Evolutionary conservation across 2,888 invertebrate species (phyloP).

Genomic region (Leptinotarsa juncta): DNA sequence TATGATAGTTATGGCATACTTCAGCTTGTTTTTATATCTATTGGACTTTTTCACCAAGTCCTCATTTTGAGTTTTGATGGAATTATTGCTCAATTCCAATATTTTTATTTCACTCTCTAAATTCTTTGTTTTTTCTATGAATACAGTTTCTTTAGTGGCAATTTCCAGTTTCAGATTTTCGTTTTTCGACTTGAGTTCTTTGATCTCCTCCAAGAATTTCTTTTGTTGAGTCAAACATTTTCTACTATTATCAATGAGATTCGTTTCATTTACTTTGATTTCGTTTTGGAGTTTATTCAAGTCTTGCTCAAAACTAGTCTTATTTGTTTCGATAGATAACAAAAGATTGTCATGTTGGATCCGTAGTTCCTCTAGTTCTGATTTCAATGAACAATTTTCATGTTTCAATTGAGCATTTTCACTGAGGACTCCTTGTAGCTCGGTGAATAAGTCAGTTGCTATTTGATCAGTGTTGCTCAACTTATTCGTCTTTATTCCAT

Average conservation of each 20-base stretch:
- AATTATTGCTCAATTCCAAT: neutral
- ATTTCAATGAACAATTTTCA: constrained; percentile 32
- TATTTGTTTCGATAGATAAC: constrained; percentile 28
- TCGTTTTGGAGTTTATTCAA: constrained; percentile 40
- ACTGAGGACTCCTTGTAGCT: constrained; percentile 29
- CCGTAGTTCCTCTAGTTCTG: constrained; percentile 29
- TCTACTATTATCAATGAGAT: constrained; percentile 40
- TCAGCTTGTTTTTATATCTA: constrained; percentile 47
- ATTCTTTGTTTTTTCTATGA: constrained; percentile 11
- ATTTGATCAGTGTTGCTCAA: constrained; percentile 5
- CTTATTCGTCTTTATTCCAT: constrained; percentile 5
- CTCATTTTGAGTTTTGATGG: constrained; percentile 24
- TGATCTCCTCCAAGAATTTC: constrained; percentile 38
- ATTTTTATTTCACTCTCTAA: constrained; percentile 1
- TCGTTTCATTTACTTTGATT: constrained; percentile 35
- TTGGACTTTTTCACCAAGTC: constrained; percentile 36
- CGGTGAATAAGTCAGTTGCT: constrained; percentile 29
- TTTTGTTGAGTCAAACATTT: constrained; percentile 43
- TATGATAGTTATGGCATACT: constrained; percentile 47
- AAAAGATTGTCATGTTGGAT: constrained; percentile 35
- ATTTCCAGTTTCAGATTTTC: constrained; percentile 32
- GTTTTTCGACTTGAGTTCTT: constrained; percentile 37
- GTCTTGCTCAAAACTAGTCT: constrained; percentile 36
- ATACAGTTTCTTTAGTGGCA: constrained; percentile 17
- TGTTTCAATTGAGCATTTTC: constrained; percentile 39